Percentiles rank a stretch among this genome's conserved stretches.
Evolutionary conservation across 2,113 vertebrate genomes (phyloP).

Genomic region (Heterochromis multidens): DNA sequence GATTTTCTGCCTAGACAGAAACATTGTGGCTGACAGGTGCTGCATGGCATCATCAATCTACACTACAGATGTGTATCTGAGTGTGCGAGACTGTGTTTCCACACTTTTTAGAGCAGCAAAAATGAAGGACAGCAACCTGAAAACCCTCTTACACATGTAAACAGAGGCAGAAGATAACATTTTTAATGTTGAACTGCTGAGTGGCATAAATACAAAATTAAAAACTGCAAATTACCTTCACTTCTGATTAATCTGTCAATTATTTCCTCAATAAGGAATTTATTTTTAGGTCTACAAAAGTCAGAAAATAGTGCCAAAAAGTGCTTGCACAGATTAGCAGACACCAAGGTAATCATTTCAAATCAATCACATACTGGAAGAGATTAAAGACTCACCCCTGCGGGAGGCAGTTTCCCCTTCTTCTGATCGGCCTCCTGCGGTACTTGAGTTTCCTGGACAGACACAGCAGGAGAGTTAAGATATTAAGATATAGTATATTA

Average conservation of each 20-base stretch:
- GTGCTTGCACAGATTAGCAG: too few species aligned
- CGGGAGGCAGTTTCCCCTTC: slow-evolving; percentile 56
- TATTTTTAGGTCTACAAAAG: background rate
- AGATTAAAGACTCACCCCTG: slow-evolving; percentile 60
- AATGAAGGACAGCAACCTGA: background rate
- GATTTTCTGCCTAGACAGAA: background rate
- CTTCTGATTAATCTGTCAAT: background rate
- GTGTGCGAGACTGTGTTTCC: background rate
- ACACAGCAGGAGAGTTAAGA: background rate
- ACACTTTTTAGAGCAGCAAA: background rate
- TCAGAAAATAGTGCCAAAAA: background rate
- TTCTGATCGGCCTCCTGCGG: slow-evolving; percentile 61
- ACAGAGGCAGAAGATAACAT: background rate
- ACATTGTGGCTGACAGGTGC: background rate
- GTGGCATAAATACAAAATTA: background rate
- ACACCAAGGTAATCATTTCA: background rate
- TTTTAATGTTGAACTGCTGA: background rate
- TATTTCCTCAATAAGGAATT: background rate
- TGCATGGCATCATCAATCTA: background rate
- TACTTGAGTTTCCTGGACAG: slow-evolving; percentile 67
- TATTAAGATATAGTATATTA: background rate
- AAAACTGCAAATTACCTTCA: background rate
- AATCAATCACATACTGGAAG: background rate
- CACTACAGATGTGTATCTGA: background rate
- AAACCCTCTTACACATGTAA: background rate